phyloP scores from a whole-genome alignment of 2,888 invertebrate species.

The Apomyelois bistriatella region DNA sequence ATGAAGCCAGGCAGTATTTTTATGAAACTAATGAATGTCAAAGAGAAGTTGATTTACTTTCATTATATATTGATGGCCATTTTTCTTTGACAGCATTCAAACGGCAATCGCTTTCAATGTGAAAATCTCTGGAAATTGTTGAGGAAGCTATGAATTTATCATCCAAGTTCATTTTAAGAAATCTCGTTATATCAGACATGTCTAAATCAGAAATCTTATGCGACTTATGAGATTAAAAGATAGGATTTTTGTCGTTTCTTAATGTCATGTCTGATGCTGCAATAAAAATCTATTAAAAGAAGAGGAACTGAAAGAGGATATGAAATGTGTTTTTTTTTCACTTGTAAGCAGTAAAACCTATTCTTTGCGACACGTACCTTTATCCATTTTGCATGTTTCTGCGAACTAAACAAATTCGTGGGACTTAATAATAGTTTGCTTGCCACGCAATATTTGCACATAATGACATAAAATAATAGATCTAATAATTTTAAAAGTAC shows the following conservation, averaged over 20 bases:
- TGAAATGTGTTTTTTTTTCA: too few species aligned
- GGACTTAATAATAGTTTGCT: too few species aligned
- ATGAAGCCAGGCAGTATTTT: conserved; percentile 45
- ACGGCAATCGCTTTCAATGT: conserved; percentile 19
- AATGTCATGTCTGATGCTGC: neutral
- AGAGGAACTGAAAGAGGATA: too few species aligned
- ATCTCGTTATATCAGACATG: neutral
- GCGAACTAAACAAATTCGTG: too few species aligned
- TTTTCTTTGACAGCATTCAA: conserved; percentile 20
- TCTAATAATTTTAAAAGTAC: too few species aligned
- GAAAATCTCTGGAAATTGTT: conserved; percentile 16
- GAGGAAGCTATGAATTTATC: conserved; percentile 9
- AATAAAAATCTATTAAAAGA: too few species aligned
- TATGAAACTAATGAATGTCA: conserved; percentile 70
- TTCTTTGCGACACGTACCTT: too few species aligned
- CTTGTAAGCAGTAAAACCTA: too few species aligned
- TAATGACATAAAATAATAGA: too few species aligned
- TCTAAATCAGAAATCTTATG: conserved; percentile 3
- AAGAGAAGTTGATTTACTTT: conserved; percentile 54
- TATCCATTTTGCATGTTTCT: too few species aligned
- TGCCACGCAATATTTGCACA: too few species aligned
- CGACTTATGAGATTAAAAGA: neutral
- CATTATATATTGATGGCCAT: conserved; percentile 30
- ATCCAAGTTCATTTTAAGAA: neutral
- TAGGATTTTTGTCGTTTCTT: neutral